Conservation (phyloP, 1,140 invertebrate genomes). For the Chelonus insularis region DNA sequence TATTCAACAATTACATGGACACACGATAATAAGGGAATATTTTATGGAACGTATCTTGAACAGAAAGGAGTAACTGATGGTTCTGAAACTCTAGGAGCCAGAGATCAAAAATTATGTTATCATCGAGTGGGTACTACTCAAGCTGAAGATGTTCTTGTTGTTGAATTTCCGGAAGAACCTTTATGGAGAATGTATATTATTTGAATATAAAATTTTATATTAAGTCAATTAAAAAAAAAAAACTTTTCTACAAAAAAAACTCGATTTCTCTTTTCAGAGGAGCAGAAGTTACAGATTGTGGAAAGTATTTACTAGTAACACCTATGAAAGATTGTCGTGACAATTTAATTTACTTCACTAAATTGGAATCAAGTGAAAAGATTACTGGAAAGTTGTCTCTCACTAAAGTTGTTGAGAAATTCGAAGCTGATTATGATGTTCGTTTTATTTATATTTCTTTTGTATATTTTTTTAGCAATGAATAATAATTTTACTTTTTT, state of each 20-base stretch:
- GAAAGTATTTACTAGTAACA: slow-evolving; percentile 81
- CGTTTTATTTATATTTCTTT: slow-evolving; percentile 33
- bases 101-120: slow-evolving; percentile 94
- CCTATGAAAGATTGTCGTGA: slow-evolving; percentile 84
- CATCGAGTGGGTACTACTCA: slow-evolving; percentile 87
- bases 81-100: slow-evolving; percentile 83
- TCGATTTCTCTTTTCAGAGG: slow-evolving; percentile 60
- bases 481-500: no score
- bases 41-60: slow-evolving; percentile 87
- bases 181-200: slow-evolving; percentile 84
- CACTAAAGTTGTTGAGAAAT: slow-evolving; percentile 80
- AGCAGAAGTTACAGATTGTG: slow-evolving; percentile 85
- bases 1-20: slow-evolving; percentile 92
- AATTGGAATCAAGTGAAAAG: slow-evolving; percentile 67
- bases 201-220: not conserved
- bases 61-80: slow-evolving; percentile 83
- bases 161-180: slow-evolving; percentile 91
- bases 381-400: slow-evolving; percentile 69
- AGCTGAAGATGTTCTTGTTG: slow-evolving; percentile 84
- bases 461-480: not conserved
- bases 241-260: no score
- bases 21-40: slow-evolving; percentile 92
- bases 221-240: no score
- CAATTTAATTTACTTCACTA: slow-evolving; percentile 83
- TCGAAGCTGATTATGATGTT: slow-evolving; percentile 94